These are phyloP conservation scores for Dioctria rufipes DNA, from an alignment of 2,888 invertebrate genomes.

Conservation along the genomic window DNA sequence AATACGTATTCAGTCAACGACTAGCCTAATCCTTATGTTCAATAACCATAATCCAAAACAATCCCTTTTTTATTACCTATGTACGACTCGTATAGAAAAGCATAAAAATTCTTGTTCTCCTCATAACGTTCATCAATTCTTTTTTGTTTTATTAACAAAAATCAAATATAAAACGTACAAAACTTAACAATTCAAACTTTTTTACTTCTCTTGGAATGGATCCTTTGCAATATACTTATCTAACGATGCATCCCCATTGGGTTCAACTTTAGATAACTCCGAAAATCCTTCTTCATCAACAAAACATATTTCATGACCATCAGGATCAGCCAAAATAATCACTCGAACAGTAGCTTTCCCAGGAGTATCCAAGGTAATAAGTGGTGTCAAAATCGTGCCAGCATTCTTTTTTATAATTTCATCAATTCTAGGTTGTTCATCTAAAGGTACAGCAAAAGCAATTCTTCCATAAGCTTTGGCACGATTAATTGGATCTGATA, in stretches of 20 bases:
- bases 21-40: too few relatives aligned
- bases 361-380: conserved; percentile 95
- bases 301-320: conserved; percentile 98
- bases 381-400: conserved; percentile 87
- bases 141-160: too few relatives aligned
- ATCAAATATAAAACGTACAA: too few relatives aligned
- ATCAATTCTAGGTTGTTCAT: conserved; percentile 84
- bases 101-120: too few relatives aligned
- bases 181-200: not conserved
- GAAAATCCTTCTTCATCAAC: conserved; percentile 97
- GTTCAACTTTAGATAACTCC: conserved; percentile 89
- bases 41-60: too few relatives aligned
- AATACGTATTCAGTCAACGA: too few relatives aligned
- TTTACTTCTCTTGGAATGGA: conserved; percentile 68
- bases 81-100: too few relatives aligned
- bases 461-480: conserved; percentile 95
- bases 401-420: conserved; percentile 79
- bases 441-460: conserved; percentile 91
- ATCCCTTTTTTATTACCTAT: too few relatives aligned
- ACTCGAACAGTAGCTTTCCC: conserved; percentile 97
- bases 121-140: too few relatives aligned
- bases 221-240: conserved; percentile 79
- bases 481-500: conserved; percentile 77
- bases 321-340: conserved; percentile 96
- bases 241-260: conserved; percentile 84